Conservation (phyloP, 1,140 invertebrate genomes). For the Lepidostoma basale region DNA sequence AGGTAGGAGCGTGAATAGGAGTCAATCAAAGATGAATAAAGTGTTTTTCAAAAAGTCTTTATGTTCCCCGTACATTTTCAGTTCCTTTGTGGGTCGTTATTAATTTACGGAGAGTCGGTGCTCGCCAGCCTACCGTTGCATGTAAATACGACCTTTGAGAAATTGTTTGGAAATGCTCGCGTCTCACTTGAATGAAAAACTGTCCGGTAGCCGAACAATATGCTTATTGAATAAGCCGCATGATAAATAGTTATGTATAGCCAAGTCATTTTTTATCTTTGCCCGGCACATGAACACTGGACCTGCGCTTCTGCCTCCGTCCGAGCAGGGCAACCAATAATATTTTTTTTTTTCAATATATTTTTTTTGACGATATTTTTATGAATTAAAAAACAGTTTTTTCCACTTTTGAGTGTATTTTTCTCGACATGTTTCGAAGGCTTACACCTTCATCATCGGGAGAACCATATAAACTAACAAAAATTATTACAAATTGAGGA, state of each 20-base stretch:
- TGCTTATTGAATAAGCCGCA: constrained; percentile 34
- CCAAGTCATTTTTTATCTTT: constrained; percentile 11
- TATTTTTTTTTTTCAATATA: too few species aligned
- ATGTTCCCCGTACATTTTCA: constrained; percentile 13
- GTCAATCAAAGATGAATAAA: constrained; percentile 30
- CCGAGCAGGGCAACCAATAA: not conserved
- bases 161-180: constrained; percentile 23
- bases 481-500: not conserved
- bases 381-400: too few species aligned
- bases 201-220: constrained; percentile 38
- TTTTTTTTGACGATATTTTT: too few species aligned
- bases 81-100: constrained; percentile 10
- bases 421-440: too few species aligned
- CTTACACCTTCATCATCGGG: too few species aligned
- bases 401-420: too few species aligned
- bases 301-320: not conserved
- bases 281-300: not conserved
- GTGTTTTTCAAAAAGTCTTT: constrained; percentile 22
- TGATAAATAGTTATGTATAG: constrained; percentile 34
- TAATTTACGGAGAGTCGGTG: constrained; percentile 6
- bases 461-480: too few species aligned
- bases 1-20: constrained; percentile 20
- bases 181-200: constrained; percentile 28
- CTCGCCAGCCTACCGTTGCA: constrained; percentile 12
- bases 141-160: constrained; percentile 33